Evolutionary conservation across 2,888 invertebrate species (phyloP).

Genomic region (Caenorhabditis zanzibari): DNA sequence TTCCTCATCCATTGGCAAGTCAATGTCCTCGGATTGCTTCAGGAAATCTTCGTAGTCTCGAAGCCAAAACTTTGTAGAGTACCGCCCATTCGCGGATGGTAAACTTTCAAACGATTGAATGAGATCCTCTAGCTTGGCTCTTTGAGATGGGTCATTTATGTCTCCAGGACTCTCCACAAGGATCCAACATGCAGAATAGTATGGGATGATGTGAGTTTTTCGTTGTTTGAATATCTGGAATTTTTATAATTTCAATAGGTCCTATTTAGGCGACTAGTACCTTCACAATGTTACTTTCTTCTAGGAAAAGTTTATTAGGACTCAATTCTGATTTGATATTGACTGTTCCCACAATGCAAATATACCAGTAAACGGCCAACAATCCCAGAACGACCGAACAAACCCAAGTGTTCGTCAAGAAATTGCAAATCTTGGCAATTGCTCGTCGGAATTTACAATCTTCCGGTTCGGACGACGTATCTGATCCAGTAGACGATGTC

Average conservation of each 20-base stretch:
- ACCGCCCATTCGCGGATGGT: constrained; percentile 77
- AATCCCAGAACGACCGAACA: constrained; percentile 73
- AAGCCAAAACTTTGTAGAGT: constrained; percentile 82
- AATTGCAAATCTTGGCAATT: constrained; percentile 61
- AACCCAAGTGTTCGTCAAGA: constrained; percentile 74
- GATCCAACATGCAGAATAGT: constrained; percentile 80
- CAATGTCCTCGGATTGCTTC: constrained; percentile 70
- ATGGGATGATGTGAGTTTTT: constrained; percentile 79
- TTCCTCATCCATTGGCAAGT: constrained; percentile 72
- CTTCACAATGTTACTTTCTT: constrained; percentile 76
- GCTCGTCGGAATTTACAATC: constrained; percentile 41
- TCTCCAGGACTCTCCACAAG: constrained; percentile 81
- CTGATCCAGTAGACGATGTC: constrained; percentile 31
- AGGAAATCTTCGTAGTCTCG: constrained; percentile 79
- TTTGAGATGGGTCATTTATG: constrained; percentile 61
- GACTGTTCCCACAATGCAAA: constrained; percentile 77
- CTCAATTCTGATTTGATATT: constrained; percentile 80
- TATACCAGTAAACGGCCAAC: constrained; percentile 79
- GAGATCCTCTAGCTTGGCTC: constrained; percentile 51
- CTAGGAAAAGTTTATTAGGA: constrained; percentile 80
- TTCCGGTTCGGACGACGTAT: constrained; percentile 37
- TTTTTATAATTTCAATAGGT: neutral
- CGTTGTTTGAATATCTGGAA: constrained; percentile 78
- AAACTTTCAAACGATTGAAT: constrained; percentile 77
- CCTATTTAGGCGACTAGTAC: constrained; percentile 42